Base-by-base conservation (phyloP, 2,113 vertebrate genomes). In the Planiliza haematocheilus region DNA sequence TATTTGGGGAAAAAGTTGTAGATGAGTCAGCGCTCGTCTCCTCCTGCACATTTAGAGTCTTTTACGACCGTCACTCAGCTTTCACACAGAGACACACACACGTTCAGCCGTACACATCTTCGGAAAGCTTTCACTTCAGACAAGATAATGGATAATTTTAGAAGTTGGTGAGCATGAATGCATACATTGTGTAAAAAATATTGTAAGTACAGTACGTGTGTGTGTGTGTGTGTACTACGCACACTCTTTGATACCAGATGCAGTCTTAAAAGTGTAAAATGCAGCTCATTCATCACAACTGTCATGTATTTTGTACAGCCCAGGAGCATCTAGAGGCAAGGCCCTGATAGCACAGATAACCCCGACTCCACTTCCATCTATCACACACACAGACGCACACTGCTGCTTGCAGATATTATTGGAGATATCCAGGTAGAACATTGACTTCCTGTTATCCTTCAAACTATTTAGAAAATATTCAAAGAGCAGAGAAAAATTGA, bases 241-340 rank as follows among this genome's bases (percentile, higher is more conserved):
- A 70, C 16, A 49, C 13, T 2, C n/a, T 39, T 48, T 61, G 59
- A 70, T 70, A 68, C 50, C 59, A 85, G 79, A 80, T 66, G 18
- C 30, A 39, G 73, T 79, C 24, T 30, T 64, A 60, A 64, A 73
- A 74, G 64, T 71, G 67, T 77, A 60, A 84, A 83, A 87, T 84
- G 63, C 51, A 66, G 60, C 72, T 83, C 79, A 86, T 89, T 86
- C 75, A 84, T 89, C 86, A 88, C 69, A 55, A 24, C 72, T 87
- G 85, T 85, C 83, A 83, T 83, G 71, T 78, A 51, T 78, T 77
- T 59, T 77, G 74, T 81, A 72, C 41, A 69, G 81, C 34, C 86
- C 60, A 75, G 82, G 45, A 90, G 73, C 81, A 76, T 76, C 70
- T 82, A 65, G 85, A 82, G 67, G 76, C 60, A 78, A 69, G 64